Base-by-base conservation (phyloP, 2,888 invertebrate species). In the Drosophila longiperda region DNA sequence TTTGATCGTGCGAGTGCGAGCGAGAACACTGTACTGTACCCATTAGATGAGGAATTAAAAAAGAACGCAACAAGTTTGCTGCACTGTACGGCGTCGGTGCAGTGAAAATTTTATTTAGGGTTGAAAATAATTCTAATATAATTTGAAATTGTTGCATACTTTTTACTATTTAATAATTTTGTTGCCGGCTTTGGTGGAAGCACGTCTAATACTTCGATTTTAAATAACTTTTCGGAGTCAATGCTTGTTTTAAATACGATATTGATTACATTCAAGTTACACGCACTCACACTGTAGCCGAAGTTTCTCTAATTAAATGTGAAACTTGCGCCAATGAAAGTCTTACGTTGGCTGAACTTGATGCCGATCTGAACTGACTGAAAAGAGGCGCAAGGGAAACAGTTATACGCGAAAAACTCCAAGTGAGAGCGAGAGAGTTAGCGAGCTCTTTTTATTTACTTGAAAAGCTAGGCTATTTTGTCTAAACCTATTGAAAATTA, bases 61-160 rank as follows among this genome's bases (percentile, higher is more conserved):
- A 72, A 73, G 61, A 63, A 73, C 75, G 83, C 81, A 89, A 87
- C 76, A 85, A 78, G 75, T 83, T 73, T 53, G 60, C 49, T 74
- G 15, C 64, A 53, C 33, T 66, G 40, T 50, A 66, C 58, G 38
- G 65, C 66, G 42, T 61, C 57, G 71, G 73, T 57, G 54, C 45
- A 40, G 58, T 66, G 71, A 78, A 75, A 88, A 86, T 74, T 75
- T 64, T 81, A 75, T 86, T 89, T 75, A 67, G 83, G 82, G 82
- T 84, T 82, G 84, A 75, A 76, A 77, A 76, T 65, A 82, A 82
- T 89, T 87, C 80, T 73, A 82, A 73, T 78, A 69, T 60, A 81
- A 54, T 49, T 70, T 72, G 69, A 72, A 83, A 73, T 77, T 80
- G 78, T 89, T 79, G 87, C 89, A 87, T 87, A 87, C 90, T 87